Percentiles rank a stretch among this genome's conserved stretches.
Evolutionary conservation across 2,797 vertebrate genomes (phyloP).

Genomic region (Etheostoma nigrum): DNA sequence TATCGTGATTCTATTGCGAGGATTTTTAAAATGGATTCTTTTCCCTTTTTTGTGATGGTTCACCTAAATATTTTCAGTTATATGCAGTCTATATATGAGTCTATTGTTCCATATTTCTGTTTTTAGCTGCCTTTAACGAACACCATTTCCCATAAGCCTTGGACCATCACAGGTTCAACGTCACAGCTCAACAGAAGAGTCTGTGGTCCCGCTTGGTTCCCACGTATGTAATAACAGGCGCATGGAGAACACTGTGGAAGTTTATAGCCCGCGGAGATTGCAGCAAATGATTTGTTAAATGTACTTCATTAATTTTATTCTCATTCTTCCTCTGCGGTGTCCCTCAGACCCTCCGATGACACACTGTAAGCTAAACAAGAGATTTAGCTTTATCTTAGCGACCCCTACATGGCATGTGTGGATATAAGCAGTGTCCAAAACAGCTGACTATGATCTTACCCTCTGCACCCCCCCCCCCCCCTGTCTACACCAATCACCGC

Average conservation of each 20-base stretch:
- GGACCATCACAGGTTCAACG: too few species aligned
- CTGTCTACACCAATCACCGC: slow-evolving; percentile 53
- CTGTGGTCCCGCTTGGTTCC: too few species aligned
- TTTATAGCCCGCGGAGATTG: not conserved
- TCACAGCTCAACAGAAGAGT: too few species aligned
- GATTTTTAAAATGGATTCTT: too few species aligned
- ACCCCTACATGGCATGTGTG: slow-evolving; percentile 40
- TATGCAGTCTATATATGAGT: too few species aligned
- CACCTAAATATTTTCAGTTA: too few species aligned
- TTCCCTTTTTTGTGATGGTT: too few species aligned
- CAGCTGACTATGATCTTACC: slow-evolving; percentile 60
- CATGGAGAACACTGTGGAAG: too few species aligned
- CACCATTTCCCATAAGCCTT: not conserved
- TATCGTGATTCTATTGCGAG: too few species aligned
- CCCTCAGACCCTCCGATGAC: not conserved
- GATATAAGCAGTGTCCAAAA: slow-evolving; percentile 56
- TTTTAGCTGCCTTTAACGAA: not conserved
- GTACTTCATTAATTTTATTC: not conserved
- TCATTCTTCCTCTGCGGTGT: not conserved
- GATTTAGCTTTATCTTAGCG: slow-evolving; percentile 49
- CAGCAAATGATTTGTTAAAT: not conserved
- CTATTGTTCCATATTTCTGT: not conserved
- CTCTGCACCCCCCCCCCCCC: slow-evolving; percentile 46
- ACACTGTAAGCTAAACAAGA: slow-evolving; percentile 22
- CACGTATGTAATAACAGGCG: too few species aligned